Evolutionary conservation across 2,888 invertebrate species (phyloP), one percentile per base, ranked within the genome.

Genomic region (Troilus luridus): DNA sequence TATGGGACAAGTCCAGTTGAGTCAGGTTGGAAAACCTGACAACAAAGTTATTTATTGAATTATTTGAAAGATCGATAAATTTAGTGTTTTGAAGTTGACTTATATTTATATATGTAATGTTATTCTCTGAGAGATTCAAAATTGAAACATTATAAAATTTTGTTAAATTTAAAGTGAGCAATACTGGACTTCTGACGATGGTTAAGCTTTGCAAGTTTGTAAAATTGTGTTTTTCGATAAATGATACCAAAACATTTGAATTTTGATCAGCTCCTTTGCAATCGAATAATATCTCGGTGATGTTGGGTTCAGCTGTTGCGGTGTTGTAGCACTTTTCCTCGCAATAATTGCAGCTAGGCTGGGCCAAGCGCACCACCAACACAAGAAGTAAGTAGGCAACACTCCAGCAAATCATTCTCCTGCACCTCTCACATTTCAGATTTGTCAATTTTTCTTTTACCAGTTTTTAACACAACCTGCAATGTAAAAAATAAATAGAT

Each of bases 1-100:
- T 94, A 67, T 92, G 91, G 64, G 93, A 93, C 24, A 94, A 92
- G 91, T 92, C 92, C 88, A 92, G 60, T 64, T 54, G 41, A 90
- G 93, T 93, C 7, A 94, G 92, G 41, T 93, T 92, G n/a, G 89
- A 88, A 54, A 88, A 91, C n/a, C 24, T 19, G 10, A 88, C 92
- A 14, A 62, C 58, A 41, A 92, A 91, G 19, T 81, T 88, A 9
- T 81, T 81, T 56, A 92, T 54, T n/a, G 58, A 77, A 64, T 92
- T 92, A 24, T 91, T 21, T 0, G 92, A 92, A 12, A 92, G 41
- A 91, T 92, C 92, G 0, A 92, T 27, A 27, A 88, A 88, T 58
- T 88, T 90, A 24, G 90, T 81, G 24, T 92, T 88, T 21, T 27
- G 67, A 24, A 91, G 89, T 54, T 64, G 62, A 24, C 81, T 88